Base-by-base conservation (phyloP, 2,888 invertebrate genomes). In the Acrobasis repandana region DNA sequence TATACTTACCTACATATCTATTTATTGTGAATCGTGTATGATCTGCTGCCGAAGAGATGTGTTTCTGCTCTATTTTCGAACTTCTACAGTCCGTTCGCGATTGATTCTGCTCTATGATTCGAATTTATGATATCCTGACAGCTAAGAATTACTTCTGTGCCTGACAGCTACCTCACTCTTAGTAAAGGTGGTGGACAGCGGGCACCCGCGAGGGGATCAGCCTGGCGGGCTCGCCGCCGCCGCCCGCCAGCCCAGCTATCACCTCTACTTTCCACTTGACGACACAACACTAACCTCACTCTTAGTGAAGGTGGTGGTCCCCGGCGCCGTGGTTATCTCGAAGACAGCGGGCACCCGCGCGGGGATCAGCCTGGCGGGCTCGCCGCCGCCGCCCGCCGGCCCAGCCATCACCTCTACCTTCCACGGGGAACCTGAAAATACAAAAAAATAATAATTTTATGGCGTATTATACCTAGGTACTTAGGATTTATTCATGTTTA, bases 311-410 rank as follows among this genome's bases (percentile, higher is more conserved):
- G 83, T 81, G 47, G 86, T 79, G 43, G 86, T 80, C 15, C 90
- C 90, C 9, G 89, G 83, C 52, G 92, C 93, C 65, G 96, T 96
- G 71, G 96, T 95, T 71, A 98, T 95, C 83, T 98, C 98, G 90
- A 98, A 98, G 82, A 96, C 94, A 77, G 98, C 97, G 74, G 97
- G 95, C 79, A 96, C 95, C 84, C 97, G 96, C 69, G 98, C 97
- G 74, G 98, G 97, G 76, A 98, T 97, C 79, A 98, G 94, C 85
- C 97, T 94, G 71, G 97, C 96, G 75, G 97, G 95, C 92, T 98
- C 97, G 81, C 97, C 93, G 79, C 97, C 96, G 82, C 96, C 96
- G 92, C 88, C 90, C 83, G 88, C 88, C 75, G 91, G 91, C 82
- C 91, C 92, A 79, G 96, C 95, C 96, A 97, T 96, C 86, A 98